These are phyloP conservation scores for Oxyruncus cristatus DNA, from an alignment of 2,113 vertebrate genomes.

Conservation along the genomic window DNA sequence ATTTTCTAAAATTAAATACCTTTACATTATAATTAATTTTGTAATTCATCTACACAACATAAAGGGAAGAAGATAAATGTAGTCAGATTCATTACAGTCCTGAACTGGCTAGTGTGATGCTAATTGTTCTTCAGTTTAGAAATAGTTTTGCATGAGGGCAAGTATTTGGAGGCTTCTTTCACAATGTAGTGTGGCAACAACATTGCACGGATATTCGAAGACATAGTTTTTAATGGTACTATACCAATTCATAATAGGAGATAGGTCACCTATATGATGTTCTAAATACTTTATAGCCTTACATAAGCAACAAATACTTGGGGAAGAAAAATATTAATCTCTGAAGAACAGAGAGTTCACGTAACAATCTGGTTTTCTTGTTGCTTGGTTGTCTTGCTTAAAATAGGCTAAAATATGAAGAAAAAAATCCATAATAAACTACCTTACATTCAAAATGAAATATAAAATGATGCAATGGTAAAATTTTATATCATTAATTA, in stretches of 20 bases:
- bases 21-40: background rate
- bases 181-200: background rate
- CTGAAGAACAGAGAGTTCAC: background rate
- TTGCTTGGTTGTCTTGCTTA: background rate
- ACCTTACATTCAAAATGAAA: background rate
- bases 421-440: background rate
- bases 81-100: background rate
- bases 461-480: background rate
- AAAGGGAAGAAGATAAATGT: background rate
- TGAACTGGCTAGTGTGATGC: background rate
- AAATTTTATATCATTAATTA: background rate
- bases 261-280: background rate
- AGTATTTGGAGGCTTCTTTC: background rate
- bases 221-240: background rate
- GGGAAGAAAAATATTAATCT: background rate
- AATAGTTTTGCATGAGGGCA: background rate
- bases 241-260: background rate
- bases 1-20: background rate
- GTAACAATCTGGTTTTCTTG: background rate
- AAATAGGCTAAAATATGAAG: background rate
- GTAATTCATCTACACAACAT: background rate
- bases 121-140: background rate
- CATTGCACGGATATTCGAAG: background rate
- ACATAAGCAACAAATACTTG: background rate
- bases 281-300: background rate